Evolutionary conservation across 2,113 vertebrate genomes (phyloP).

Genomic region (Arvicanthis niloticus): DNA sequence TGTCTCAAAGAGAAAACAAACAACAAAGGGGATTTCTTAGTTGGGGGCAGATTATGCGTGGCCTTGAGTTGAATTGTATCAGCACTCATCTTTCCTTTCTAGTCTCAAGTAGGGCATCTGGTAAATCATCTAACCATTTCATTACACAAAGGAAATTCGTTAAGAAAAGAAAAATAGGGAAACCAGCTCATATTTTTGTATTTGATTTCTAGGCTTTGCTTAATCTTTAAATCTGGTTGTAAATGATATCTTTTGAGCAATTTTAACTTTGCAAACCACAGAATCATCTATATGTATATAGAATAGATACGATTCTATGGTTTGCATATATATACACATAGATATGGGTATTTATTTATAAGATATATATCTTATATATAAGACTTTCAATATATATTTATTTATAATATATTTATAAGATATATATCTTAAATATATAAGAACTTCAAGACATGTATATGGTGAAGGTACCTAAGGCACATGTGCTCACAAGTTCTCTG

Average conservation of each 20-base stretch:
- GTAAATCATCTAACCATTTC: too few relatives aligned
- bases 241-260: neutral
- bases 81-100: too few relatives aligned
- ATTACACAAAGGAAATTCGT: neutral
- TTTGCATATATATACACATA: too few relatives aligned
- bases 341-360: too few relatives aligned
- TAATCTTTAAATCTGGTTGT: neutral
- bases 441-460: too few relatives aligned
- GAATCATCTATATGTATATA: neutral
- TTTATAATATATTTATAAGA: too few relatives aligned
- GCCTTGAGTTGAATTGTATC: neutral
- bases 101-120: neutral
- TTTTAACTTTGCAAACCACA: neutral
- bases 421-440: too few relatives aligned
- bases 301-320: neutral
- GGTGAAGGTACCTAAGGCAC: too few relatives aligned
- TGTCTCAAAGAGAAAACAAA: neutral
- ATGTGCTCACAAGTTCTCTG: neutral
- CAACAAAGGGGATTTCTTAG: too few relatives aligned
- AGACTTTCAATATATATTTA: too few relatives aligned
- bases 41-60: neutral
- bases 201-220: neutral
- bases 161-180: neutral
- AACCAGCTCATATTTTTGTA: neutral
- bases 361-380: too few relatives aligned